These are phyloP conservation scores for Chymomyza amoena DNA, from an alignment of 2,888 invertebrate genomes.

Conservation along the genomic window DNA sequence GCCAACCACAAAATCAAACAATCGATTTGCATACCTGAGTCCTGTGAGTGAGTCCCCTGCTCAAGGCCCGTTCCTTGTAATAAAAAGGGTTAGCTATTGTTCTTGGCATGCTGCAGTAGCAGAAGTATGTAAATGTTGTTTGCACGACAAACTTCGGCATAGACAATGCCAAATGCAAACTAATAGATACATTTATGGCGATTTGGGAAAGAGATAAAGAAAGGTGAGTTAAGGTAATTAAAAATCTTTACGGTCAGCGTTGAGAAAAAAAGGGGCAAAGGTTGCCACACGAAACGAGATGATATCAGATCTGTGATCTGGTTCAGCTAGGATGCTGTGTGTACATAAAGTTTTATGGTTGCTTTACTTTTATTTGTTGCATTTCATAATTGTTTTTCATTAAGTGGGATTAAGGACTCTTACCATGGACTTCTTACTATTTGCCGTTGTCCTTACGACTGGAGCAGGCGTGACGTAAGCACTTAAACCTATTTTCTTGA, in stretches of 20 bases:
- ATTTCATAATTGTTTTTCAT: constrained; percentile 42
- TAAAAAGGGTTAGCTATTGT: constrained; percentile 36
- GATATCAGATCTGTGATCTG: neutral
- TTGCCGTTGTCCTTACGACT: neutral
- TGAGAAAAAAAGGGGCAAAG: constrained; percentile 32
- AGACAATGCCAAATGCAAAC: constrained; percentile 56
- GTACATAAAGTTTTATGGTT: neutral
- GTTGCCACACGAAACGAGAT: constrained; percentile 18
- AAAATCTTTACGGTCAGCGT: constrained; percentile 49
- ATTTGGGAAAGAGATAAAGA: constrained; percentile 5
- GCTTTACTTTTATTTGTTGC: constrained; percentile 3
- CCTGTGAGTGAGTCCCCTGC: neutral
- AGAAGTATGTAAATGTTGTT: constrained; percentile 58
- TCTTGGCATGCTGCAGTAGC: constrained; percentile 8
- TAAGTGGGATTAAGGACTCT: constrained; percentile 16
- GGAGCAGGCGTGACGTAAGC: constrained; percentile 17
- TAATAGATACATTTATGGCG: constrained; percentile 63
- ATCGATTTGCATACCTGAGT: constrained; percentile 45
- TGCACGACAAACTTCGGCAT: constrained; percentile 60
- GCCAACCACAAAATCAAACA: constrained; percentile 40
- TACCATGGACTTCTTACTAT: too few species aligned
- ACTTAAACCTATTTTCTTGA: constrained; percentile 49
- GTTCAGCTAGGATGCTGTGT: neutral
- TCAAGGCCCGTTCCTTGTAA: neutral
- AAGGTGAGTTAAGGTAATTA: constrained; percentile 42